These are phyloP conservation scores for Limnephilus rhombicus DNA, from an alignment of 2,888 invertebrate genomes.

Conservation along the genomic window DNA sequence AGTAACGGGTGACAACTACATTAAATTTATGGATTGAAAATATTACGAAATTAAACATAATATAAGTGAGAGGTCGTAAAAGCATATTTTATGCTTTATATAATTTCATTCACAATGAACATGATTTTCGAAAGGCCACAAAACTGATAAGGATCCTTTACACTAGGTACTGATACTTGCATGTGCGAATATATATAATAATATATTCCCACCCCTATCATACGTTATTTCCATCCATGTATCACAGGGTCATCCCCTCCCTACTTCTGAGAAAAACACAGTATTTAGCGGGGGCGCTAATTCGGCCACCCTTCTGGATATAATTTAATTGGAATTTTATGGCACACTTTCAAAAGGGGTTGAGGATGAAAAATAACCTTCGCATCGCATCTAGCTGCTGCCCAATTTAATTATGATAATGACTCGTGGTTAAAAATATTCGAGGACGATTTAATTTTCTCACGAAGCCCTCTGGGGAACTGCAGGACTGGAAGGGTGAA, in stretches of 20 bases:
- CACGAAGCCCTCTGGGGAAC: not conserved
- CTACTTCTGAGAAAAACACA: slow-evolving; percentile 16
- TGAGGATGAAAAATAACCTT: slow-evolving; percentile 10
- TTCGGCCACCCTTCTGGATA: slow-evolving; percentile 10
- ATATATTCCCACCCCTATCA: not conserved
- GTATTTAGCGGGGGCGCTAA: slow-evolving; percentile 25
- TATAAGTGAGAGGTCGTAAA: too few species aligned
- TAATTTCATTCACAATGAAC: too few species aligned
- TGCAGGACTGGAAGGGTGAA: not conserved
- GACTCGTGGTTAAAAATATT: slow-evolving; percentile 13
- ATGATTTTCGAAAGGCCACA: too few species aligned
- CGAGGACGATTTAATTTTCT: slow-evolving; percentile 12
- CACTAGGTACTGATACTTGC: not conserved
- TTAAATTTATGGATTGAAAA: too few species aligned
- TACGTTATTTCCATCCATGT: not conserved
- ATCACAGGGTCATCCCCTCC: slow-evolving; percentile 20
- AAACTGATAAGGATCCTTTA: too few species aligned
- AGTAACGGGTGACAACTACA: too few species aligned
- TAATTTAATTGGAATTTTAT: slow-evolving; percentile 52
- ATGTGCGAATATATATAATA: not conserved
- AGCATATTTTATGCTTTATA: too few species aligned
- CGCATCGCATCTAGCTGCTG: slow-evolving; percentile 10
- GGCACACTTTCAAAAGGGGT: slow-evolving; percentile 8
- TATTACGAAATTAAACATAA: too few species aligned
- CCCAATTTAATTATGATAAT: slow-evolving; percentile 52